Evolutionary conservation across 2,797 vertebrate species (phyloP), one percentile per base, ranked within the genome.

Genomic region (Clarias laeviceps): DNA sequence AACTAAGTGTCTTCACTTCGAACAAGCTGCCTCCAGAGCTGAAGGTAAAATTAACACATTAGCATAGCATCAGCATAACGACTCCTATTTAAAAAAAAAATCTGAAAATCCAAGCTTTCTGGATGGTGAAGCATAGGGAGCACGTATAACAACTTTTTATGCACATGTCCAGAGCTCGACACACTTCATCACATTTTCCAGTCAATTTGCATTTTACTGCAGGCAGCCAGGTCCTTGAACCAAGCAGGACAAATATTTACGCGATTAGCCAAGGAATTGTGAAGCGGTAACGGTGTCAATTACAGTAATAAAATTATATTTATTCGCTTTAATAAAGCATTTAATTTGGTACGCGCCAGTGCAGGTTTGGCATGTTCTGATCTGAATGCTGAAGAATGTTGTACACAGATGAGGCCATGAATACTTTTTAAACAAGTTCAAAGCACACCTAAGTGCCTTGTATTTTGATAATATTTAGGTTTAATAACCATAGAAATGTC

Each of bases 1-100:
- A 98, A 89, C 91, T 99, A 89, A 99, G 98, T 0, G 97, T 99
- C 84, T 96, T 98, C 90, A 99, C 98, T 34, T 98, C 98, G 62
- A 96, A 94, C 93, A 99, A 99, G 89, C 94, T 99, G 5, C 97
- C 98, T 0, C 90, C 96, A 83, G 98, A 99, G 74, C 97, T 99
- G 14, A 98, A 97, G 98, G 98, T 99, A 93, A 83, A 64, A 40
- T 5, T 17, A 4, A 24, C 74, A 32, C 54, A 61, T 9, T 18
- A 80, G n/a, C 17, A 87, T 50, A 50, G 45, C 45, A 50, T 50
- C 45, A 50, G 45, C 45, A 50, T 50, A 12, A 2, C 45, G 12
- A 50, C 11, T 50, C 12, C 12, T 54, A 12, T 54, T 12, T 12
- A 37, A 37, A 37, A 37, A 37, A 37, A 7, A 37, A 37, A 57